phyloP scores from a whole-genome alignment of 2,888 invertebrate species.

The Carabus problematicus region DNA sequence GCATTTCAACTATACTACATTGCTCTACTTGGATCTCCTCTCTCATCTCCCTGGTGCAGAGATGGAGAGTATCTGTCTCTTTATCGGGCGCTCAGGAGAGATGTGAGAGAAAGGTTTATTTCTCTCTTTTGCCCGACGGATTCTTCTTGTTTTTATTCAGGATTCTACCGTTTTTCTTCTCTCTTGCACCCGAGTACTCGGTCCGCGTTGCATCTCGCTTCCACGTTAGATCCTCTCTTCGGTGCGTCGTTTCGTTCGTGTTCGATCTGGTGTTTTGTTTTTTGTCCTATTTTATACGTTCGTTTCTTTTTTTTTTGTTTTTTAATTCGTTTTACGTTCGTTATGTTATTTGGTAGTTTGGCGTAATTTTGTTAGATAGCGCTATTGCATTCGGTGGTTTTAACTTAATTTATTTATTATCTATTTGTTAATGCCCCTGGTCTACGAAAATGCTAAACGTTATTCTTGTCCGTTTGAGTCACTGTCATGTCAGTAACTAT shows the following conservation, averaged over 20 bases:
- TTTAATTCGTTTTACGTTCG: constrained; percentile 25
- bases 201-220: constrained; percentile 12
- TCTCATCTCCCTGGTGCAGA: constrained; percentile 3
- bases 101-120: background rate
- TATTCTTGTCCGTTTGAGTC: too few species aligned
- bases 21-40: background rate
- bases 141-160: constrained; percentile 39
- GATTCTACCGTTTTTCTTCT: constrained; percentile 16
- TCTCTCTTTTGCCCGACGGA: constrained; percentile 23
- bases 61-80: background rate
- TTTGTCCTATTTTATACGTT: constrained; percentile 4
- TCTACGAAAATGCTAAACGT: background rate
- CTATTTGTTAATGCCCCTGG: constrained; percentile 1
- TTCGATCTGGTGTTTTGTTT: constrained; percentile 29
- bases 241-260: constrained; percentile 29
- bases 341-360: constrained; percentile 14
- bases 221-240: constrained; percentile 21
- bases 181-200: background rate
- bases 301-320: constrained; percentile 9
- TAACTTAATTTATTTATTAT: background rate
- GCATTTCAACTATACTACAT: background rate
- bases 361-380: too few species aligned
- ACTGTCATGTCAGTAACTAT: constrained; percentile 24
- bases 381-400: too few species aligned
- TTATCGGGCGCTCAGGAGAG: too few species aligned